A percentile compares a stretch with the other conserved stretches of the same genome.
These are phyloP conservation scores for Penaeus japonicus DNA, from an alignment of 1,140 invertebrate genomes.

Conservation along the genomic window DNA sequence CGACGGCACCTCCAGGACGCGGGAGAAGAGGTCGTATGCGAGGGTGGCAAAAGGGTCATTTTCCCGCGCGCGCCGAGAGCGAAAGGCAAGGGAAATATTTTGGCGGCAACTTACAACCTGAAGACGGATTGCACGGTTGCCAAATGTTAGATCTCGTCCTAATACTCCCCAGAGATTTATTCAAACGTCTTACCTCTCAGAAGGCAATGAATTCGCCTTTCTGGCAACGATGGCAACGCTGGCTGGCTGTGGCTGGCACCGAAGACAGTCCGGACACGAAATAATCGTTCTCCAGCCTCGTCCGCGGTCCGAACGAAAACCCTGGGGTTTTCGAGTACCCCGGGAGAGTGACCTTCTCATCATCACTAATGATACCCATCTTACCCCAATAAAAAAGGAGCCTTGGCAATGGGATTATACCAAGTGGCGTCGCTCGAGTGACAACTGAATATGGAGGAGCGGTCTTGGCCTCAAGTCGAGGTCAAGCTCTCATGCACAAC, in stretches of 20 bases:
- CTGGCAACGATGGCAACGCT: too few species aligned
- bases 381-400: not conserved
- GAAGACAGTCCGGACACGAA: too few species aligned
- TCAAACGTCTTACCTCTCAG: too few species aligned
- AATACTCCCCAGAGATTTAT: too few species aligned
- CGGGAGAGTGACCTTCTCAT: not conserved
- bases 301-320: too few species aligned
- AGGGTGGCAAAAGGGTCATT: not conserved
- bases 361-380: constrained; percentile 2
- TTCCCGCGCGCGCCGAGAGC: not conserved
- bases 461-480: not conserved
- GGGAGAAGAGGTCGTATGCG: not conserved
- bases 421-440: not conserved
- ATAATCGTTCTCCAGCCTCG: too few species aligned
- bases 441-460: not conserved
- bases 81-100: not conserved
- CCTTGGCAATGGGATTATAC: not conserved
- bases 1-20: not conserved
- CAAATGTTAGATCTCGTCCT: not conserved
- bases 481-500: not conserved
- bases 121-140: constrained; percentile 13
- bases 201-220: too few species aligned
- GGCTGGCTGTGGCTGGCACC: too few species aligned
- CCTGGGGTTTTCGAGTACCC: not conserved
- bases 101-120: constrained; percentile 8